A percentile compares a stretch with the other conserved stretches of the same genome.
Conservation (phyloP, 2,113 vertebrate genomes). For the Platysternon megacephalum region DNA sequence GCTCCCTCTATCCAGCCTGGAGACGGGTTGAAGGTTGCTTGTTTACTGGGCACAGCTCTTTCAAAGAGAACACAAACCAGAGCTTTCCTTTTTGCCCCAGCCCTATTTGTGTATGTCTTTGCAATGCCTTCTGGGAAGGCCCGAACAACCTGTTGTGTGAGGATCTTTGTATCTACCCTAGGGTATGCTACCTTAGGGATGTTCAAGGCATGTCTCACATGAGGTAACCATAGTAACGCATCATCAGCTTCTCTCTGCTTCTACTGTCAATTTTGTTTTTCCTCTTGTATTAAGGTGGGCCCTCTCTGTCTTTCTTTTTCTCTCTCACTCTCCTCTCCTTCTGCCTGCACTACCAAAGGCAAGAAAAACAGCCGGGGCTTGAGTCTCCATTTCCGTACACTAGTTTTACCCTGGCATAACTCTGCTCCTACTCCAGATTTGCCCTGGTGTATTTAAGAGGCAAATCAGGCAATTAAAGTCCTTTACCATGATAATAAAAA, state of each 20-base stretch:
- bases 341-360: background rate
- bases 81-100: background rate
- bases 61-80: background rate
- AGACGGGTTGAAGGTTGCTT: background rate
- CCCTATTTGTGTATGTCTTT: background rate
- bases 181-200: conserved; percentile 53
- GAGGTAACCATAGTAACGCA: conserved; percentile 76
- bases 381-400: background rate
- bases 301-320: background rate
- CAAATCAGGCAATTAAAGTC: background rate
- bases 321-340: background rate
- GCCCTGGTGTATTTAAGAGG: background rate
- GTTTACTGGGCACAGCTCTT: background rate
- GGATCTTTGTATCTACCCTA: conserved; percentile 64
- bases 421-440: accelerated
- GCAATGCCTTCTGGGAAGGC: conserved; percentile 79
- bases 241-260: conserved; percentile 76
- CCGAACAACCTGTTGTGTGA: conserved; percentile 49
- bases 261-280: conserved; percentile 61
- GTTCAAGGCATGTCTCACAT: conserved; percentile 54
- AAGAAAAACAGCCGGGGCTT: background rate
- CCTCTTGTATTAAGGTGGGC: conserved; percentile 66
- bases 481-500: accelerated
- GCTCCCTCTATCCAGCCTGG: background rate
- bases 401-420: background rate